Conservation (phyloP, 2,888 invertebrate genomes). For the Linnaemya tessellans region DNA sequence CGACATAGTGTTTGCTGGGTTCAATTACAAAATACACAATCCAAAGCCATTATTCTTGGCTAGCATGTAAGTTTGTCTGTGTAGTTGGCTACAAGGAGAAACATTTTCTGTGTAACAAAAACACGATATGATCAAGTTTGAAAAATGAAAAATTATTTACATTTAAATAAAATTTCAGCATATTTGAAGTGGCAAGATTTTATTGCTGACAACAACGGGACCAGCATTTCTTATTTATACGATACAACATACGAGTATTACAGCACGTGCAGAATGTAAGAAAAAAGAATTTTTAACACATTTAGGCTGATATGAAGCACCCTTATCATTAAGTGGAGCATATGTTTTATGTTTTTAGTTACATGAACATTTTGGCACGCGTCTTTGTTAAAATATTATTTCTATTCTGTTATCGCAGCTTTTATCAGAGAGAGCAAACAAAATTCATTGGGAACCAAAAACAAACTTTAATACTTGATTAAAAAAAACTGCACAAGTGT, state of each 20-base stretch:
- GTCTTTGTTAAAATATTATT: neutral
- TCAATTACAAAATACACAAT: no score
- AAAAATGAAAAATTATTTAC: slow-evolving; percentile 56
- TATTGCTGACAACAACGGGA: slow-evolving; percentile 46
- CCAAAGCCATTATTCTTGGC: neutral
- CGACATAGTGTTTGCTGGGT: no score
- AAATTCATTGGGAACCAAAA: neutral
- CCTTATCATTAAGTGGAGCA: slow-evolving; percentile 36
- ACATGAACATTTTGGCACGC: neutral
- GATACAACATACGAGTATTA: slow-evolving; percentile 45
- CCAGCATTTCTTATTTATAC: slow-evolving; percentile 52
- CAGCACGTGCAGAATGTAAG: slow-evolving; percentile 45
- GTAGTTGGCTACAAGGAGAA: neutral
- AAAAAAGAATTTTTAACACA: neutral
- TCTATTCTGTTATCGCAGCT: neutral
- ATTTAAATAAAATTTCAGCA: slow-evolving; percentile 66
- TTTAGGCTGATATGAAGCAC: slow-evolving; percentile 4
- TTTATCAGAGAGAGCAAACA: neutral
- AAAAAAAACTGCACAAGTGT: neutral
- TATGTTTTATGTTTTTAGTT: neutral
- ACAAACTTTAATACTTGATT: neutral
- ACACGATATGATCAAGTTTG: neutral
- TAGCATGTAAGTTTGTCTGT: neutral
- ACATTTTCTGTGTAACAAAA: neutral
- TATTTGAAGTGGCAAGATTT: slow-evolving; percentile 67